Base-by-base conservation (phyloP, 2,888 invertebrate genomes). In the Orthonevra nobilis region DNA sequence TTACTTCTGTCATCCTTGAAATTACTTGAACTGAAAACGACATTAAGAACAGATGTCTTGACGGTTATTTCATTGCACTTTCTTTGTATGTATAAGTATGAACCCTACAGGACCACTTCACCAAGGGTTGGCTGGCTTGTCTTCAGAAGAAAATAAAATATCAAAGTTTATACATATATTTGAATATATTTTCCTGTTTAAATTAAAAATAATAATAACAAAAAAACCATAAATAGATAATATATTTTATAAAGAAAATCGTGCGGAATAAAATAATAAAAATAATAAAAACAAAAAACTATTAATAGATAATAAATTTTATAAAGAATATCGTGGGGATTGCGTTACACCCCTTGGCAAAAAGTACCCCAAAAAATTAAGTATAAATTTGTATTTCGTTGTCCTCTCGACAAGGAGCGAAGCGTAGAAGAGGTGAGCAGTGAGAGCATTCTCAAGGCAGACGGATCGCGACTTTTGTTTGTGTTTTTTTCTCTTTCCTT, bases 41-140 rank as follows among this genome's bases (percentile, higher is more conserved):
- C 73, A 79, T 66, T 56, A 34, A 56, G 48, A 73, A 79, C 79
- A 79, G 79, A 79, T 79, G 79, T 73, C 58, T 46, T 58, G 73
- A 50, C 60, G 61, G 73, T 73, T 44, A 56, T 60, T 54, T 77
- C 17, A 17, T 19, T 10, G 30, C 10, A 19, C 7, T 23, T 42
- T 23, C 23, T 34, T 38, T 14, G 5, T 34, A 9, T 23, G 23
- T 15, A 6, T 17, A 42, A 15, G 7, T 32, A 26, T 54, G 36
- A 10, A 38, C 26, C n/a, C 44, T 36, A 26, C 38, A 52, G 32
- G 20, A 19, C 3, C 20, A 34, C 36, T 32, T 32, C 20, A 5
- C 12, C 10, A n/a, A 52, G 61, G 69, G 68, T 40, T 68, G 66
- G n/a, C 17, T 54, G 10, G 17, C 38, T 14, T 32, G 23, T 23